Evolutionary conservation across 2,797 vertebrate species (phyloP).

Genomic region (Phoxinus dragarum): DNA sequence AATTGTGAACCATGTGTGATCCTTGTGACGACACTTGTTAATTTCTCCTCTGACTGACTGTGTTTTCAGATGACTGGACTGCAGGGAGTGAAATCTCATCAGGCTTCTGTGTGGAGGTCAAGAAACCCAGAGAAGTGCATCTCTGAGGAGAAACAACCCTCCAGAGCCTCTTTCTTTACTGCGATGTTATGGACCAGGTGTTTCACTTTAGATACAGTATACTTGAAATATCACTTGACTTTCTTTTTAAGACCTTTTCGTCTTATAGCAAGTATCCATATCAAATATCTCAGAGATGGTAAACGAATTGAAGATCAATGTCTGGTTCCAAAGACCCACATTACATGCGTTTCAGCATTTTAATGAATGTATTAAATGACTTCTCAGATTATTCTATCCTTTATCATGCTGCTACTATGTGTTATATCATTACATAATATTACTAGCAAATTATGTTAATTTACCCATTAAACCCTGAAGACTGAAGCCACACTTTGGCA

Average conservation of each 20-base stretch:
- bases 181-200: not conserved
- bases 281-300: slow-evolving; percentile 12
- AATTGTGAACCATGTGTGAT: not conserved
- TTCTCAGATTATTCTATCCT: slow-evolving; percentile 5
- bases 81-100: slow-evolving; percentile 15
- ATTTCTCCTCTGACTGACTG: not conserved
- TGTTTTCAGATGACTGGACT: not conserved
- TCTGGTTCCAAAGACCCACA: not conserved
- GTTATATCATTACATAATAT: not conserved
- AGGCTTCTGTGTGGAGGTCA: not conserved
- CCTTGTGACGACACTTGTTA: not conserved
- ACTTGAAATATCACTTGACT: not conserved
- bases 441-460: slow-evolving; percentile 2
- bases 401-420: not conserved
- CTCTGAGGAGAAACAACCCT: slow-evolving; percentile 2
- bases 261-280: not conserved
- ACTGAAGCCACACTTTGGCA: not conserved
- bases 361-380: not conserved
- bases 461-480: not conserved
- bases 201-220: not conserved
- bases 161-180: not conserved
- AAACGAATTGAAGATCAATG: not conserved
- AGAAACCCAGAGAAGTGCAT: not conserved
- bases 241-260: slow-evolving; percentile 8
- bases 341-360: not conserved